These are phyloP conservation scores for Diachasmimorpha longicaudata DNA, from an alignment of 1,140 invertebrate genomes.

Conservation along the genomic window DNA sequence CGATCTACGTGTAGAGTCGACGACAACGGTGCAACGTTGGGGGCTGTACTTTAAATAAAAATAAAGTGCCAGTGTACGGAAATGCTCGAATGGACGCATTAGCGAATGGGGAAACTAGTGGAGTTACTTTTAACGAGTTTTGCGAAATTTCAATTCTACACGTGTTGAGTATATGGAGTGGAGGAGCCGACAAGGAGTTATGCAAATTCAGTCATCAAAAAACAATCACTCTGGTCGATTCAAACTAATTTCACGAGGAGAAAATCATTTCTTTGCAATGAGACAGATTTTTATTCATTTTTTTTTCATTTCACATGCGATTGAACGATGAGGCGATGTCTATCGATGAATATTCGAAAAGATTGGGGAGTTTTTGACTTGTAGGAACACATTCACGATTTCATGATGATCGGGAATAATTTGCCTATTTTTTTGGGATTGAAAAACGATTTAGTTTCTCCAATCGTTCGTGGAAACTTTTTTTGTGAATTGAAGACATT, in stretches of 20 bases:
- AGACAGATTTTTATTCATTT: no score
- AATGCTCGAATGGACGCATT: conserved; percentile 53
- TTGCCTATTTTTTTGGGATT: no score
- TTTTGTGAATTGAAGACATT: no score
- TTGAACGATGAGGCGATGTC: no score
- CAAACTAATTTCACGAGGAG: background rate
- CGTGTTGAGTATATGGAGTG: background rate
- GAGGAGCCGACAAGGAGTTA: background rate
- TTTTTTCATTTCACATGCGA: no score
- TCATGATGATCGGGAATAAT: no score
- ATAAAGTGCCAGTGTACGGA: conserved; percentile 51
- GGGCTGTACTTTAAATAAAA: conserved; percentile 59
- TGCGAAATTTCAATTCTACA: conserved; percentile 24
- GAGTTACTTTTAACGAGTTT: conserved; percentile 50
- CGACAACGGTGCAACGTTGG: conserved; percentile 15
- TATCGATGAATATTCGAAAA: no score
- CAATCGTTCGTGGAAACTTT: no score
- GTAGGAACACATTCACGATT: no score
- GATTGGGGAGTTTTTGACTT: no score
- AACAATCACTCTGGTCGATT: background rate
- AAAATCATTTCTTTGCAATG: no score
- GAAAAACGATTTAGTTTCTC: no score
- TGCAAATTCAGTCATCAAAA: conserved; percentile 9
- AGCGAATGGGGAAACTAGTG: conserved; percentile 52
- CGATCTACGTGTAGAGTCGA: conserved; percentile 5